Percentiles rank a stretch among this genome's conserved stretches.
Evolutionary conservation across 2,113 vertebrate species (phyloP).

Genomic region (Misgurnus anguillicaudatus): DNA sequence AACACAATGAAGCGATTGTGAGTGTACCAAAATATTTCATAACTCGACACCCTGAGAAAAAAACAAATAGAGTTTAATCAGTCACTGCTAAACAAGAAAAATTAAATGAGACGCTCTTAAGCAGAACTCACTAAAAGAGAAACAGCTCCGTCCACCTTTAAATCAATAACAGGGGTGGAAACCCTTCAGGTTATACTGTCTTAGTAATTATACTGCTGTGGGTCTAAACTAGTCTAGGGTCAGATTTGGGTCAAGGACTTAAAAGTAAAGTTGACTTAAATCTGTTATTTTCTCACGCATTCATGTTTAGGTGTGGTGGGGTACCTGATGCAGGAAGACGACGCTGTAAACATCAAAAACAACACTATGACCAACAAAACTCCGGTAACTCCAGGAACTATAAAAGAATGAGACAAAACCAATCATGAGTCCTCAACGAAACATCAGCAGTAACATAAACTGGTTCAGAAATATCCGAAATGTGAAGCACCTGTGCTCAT

Average conservation of each 20-base stretch:
- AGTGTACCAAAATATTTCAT: constrained; percentile 98
- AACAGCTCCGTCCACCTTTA: too few species aligned
- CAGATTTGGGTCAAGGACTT: neutral
- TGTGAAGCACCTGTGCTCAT: constrained; percentile 81
- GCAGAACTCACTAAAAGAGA: neutral
- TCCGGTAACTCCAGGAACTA: constrained; percentile 95
- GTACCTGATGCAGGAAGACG: constrained; percentile 84
- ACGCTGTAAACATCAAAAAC: constrained; percentile 93
- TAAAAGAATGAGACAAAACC: neutral
- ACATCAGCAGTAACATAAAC: neutral
- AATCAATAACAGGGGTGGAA: neutral
- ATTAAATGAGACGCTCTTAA: neutral
- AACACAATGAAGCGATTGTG: constrained; percentile 98
- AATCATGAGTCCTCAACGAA: constrained; percentile 32
- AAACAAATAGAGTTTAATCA: neutral
- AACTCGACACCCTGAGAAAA: constrained; percentile 83
- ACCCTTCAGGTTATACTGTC: neutral
- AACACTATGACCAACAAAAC: constrained; percentile 90
- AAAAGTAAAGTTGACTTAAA: neutral
- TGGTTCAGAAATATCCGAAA: neutral
- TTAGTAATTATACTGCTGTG: neutral
- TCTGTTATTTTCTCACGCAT: neutral
- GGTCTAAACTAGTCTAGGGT: neutral
- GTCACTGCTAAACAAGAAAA: neutral
- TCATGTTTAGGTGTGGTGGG: neutral